Conservation (phyloP, 2,888 invertebrate species). For the Agrilus cyanescens region DNA sequence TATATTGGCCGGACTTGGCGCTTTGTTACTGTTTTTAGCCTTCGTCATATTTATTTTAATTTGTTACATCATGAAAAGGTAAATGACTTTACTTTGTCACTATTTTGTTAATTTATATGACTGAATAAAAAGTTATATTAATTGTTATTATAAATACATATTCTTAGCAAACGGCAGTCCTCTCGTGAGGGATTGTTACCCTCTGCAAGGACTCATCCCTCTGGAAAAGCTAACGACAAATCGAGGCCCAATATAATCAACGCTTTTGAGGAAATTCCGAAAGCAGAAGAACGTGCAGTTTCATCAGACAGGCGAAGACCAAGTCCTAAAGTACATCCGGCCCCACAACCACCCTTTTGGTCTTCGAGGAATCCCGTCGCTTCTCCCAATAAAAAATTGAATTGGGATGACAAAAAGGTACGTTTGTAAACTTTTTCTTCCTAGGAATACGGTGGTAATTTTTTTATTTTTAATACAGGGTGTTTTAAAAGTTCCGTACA, state of each 20-base stretch:
- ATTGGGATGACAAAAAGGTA: constrained; percentile 57
- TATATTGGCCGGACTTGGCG: constrained; percentile 52
- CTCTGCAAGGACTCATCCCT: constrained; percentile 4
- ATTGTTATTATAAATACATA: no score
- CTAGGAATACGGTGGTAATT: no score
- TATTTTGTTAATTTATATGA: background rate
- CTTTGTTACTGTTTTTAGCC: constrained; percentile 59
- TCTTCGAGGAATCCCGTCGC: constrained; percentile 52
- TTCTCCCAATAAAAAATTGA: constrained; percentile 62
- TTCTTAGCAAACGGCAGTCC: constrained; percentile 11
- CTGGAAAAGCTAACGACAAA: constrained; percentile 23
- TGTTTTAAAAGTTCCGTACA: no score
- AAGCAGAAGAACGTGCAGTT: constrained; percentile 9
- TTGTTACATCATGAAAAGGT: constrained; percentile 66
- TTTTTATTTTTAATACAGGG: no score
- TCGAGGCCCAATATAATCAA: no score
- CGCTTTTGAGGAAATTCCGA: no score
- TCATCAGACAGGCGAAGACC: constrained; percentile 23
- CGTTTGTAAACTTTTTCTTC: constrained; percentile 2
- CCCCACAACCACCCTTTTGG: constrained; percentile 45
- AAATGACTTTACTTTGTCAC: constrained; percentile 28
- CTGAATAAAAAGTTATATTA: background rate
- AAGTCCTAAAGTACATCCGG: constrained; percentile 37
- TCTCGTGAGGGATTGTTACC: constrained; percentile 16
- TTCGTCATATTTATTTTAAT: constrained; percentile 64